Evolutionary conservation across 2,797 vertebrate species (phyloP), one percentile per base, ranked within the genome.

Genomic region (Enteromius viviparus): DNA sequence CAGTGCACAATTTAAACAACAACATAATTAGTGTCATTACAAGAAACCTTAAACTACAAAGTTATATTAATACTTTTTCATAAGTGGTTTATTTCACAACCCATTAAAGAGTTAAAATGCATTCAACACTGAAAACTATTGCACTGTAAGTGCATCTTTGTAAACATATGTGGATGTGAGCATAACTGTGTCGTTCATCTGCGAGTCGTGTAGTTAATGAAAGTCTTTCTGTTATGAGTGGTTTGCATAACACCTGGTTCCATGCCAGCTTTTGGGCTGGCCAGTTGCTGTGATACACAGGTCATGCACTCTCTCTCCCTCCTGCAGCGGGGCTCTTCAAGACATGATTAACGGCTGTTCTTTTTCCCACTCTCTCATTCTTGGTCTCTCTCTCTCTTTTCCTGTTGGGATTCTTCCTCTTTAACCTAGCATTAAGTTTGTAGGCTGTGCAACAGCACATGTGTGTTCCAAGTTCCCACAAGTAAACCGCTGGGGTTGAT

Each of bases 221-320:
- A 23, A 74, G 84, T 85, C 40, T 70, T 85, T 82, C 77, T 53
- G 64, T 49, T 77, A 42, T 76, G 66, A 84, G 26, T 76, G 76
- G 40, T 78, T 81, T 87, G 79, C 77, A 53, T 81, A 85, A 86
- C 87, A 86, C 87, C 88, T 89, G 88, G 82, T 83, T 86, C 53
- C 84, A 88, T 87, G 86, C 88, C 87, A 86, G 84, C 85, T 82
- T 85, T 88, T 88, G 80, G 82, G 45, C 14, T 3, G 32, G 14
- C 84, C 81, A 81, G 88, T 86, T 88, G 87, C 88, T 86, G 84
- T 66, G 88, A 87, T 86, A 86, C 87, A 74, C 84, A 77, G 87
- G 88, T 89, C 88, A 87, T 78, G 85, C 85, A 87, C 87, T 83
- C 80, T 79, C 78, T 70, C 82, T 87, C 84, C 84, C 80, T 87